Base-by-base conservation (phyloP, 2,888 invertebrate genomes). In the Drosophila pullipes region DNA sequence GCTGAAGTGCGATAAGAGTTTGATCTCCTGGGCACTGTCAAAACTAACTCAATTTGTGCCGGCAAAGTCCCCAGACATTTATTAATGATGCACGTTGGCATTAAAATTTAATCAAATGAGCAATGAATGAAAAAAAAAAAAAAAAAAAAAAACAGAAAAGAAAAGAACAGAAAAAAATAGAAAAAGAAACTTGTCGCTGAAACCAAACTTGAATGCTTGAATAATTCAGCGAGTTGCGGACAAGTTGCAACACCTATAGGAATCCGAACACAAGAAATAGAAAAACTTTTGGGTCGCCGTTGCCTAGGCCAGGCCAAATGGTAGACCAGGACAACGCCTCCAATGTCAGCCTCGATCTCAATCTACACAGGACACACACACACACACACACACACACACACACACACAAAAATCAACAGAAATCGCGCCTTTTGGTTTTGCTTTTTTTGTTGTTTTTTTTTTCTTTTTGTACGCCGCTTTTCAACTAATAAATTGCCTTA, bases 51-150 rank as follows among this genome's bases (percentile, higher is more conserved):
- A 88, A 85, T 89, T 87, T 77, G 83, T 77, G 80, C 79, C 81
- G 11, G 59, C 71, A 74, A 85, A 78, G 85, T 9, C 88, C 85
- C 75, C 72, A 76, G 88, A 90, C 79, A 90, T 88, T 92, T 91
- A 92, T 92, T 92, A 92, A 92, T 91, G 91, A 90, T 82, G 91
- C 80, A 72, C 70, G 57, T 28, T 65, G 70, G 85, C 87, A 91
- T 92, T 91, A 92, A 92, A 92, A 92, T 92, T 92, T 91, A 89
- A 92, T 92, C 91, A 91, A 91, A 90, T 91, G 90, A 55, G 37
- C 55, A 55, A 37, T 25, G 37, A 10, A 55, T 25, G 25, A 1
- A 50, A 13, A 22, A 22, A 30, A 22, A 30, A 50, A 13, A 22
- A 22, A 30, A 22, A 30, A 25, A 66, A 28, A 25, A 53, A 2